These are phyloP conservation scores for Hylaeus volcanicus DNA, from an alignment of 1,140 invertebrate genomes.

Conservation along the genomic window DNA sequence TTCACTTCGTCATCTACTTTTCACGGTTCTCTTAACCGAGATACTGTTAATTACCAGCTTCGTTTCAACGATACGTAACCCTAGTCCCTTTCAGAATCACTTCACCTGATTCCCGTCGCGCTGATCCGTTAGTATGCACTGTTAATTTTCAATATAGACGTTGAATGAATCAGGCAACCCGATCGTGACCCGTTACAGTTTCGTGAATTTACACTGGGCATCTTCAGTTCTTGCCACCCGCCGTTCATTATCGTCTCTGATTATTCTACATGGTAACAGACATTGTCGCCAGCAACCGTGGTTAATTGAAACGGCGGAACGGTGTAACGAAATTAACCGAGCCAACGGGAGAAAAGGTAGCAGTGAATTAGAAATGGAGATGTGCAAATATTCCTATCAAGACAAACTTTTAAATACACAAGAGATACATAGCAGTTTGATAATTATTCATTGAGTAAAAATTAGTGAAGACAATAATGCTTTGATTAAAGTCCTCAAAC, in stretches of 20 bases:
- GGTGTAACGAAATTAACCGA: not conserved
- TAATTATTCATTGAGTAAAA: too few relatives aligned
- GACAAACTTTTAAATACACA: too few relatives aligned
- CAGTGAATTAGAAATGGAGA: not conserved
- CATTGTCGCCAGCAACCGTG: slow-evolving; percentile 69
- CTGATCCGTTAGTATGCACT: slow-evolving; percentile 23
- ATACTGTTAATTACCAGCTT: slow-evolving; percentile 41
- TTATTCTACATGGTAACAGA: slow-evolving; percentile 53
- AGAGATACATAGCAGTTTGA: too few relatives aligned
- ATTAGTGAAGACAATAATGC: too few relatives aligned
- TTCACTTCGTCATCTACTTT: not conserved
- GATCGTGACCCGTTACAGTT: slow-evolving; percentile 59
- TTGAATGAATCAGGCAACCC: slow-evolving; percentile 1
- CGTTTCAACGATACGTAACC: not conserved
- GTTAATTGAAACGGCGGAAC: slow-evolving; percentile 70
- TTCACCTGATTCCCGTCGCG: slow-evolving; percentile 32
- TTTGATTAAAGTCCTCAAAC: too few relatives aligned
- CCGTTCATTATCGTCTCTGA: slow-evolving; percentile 56
- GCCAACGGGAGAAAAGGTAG: not conserved
- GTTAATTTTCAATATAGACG: slow-evolving; percentile 57
- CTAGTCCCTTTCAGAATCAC: slow-evolving; percentile 7
- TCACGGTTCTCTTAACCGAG: slow-evolving; percentile 36
- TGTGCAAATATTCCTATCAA: too few relatives aligned
- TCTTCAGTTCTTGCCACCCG: not conserved
- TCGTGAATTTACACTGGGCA: slow-evolving; percentile 2